Evolutionary conservation across 1,140 invertebrate genomes (phyloP), one percentile per base, ranked within the genome.

Genomic region (Kradibia gibbosae): DNA sequence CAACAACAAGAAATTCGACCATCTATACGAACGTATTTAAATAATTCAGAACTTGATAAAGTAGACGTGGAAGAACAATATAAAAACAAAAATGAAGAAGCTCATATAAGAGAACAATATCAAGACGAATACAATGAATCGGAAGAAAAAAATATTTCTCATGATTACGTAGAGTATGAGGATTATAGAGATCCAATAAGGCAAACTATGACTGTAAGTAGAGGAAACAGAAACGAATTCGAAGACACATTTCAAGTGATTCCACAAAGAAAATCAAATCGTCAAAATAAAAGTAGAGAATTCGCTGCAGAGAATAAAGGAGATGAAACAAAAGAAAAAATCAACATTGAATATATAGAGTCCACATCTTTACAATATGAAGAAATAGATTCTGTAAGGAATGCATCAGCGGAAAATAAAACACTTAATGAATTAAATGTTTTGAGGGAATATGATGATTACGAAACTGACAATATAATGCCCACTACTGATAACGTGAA

Each of bases 151-250:
- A 48, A 78, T 31, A 31, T 76, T 62, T 1, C 75, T 48, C 15
- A 57, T 71, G 67, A 84, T 70, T 83, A 84, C 42, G 7, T 42
- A 48, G 77, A 84, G 42, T 81, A 84, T 55, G 53, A 17, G 39
- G 53, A 72, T 60, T 80, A 39, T 10, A 78, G 39, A 34, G 65
- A 80, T 31, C 28, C 50, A n/a, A 3, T 31, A 34, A 0, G 80
- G 79, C 5, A 60, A 80, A 42, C 5, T 28, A 34, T 39, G 31
- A 34, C 39, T 48, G 11, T 22, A 22, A 75, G 48, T 39, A 17
- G 45, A 57, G 82, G 25, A 77, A 74, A 65, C 55, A 42, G 36
- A 80, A 81, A 70, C 39, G 39, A 55, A 45, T 82, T 76, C 1
- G 15, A 82, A 36, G 57, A 81, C 0, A 42, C 80, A 13, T 55